These are phyloP conservation scores for Nemoura dubitans DNA, from an alignment of 2,888 invertebrate species.

Conservation along the genomic window DNA sequence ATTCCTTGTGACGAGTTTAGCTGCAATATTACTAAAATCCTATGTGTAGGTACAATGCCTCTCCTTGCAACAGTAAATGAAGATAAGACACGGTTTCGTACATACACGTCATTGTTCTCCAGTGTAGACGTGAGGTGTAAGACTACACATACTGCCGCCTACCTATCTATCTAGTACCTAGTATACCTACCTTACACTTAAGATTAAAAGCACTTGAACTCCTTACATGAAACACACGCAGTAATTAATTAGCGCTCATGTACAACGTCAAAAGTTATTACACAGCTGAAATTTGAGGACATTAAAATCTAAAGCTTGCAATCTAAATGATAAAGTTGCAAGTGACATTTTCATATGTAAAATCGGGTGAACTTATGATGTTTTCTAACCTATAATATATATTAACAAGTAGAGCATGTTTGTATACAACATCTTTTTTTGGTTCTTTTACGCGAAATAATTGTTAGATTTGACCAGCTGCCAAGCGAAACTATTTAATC, in stretches of 20 bases:
- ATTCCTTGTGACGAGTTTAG: slow-evolving; percentile 49
- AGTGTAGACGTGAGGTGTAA: neutral
- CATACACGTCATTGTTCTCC: slow-evolving; percentile 28
- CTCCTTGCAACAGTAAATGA: neutral
- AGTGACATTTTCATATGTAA: neutral
- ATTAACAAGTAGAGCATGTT: neutral
- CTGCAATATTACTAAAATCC: slow-evolving; percentile 45
- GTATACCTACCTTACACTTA: neutral
- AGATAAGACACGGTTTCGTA: slow-evolving; percentile 45
- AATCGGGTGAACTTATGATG: no score
- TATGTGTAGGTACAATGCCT: slow-evolving; percentile 35
- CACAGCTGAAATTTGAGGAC: neutral
- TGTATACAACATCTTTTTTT: neutral
- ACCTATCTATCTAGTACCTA: no score
- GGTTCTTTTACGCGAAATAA: neutral
- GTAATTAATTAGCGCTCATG: slow-evolving; percentile 7
- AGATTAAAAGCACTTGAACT: slow-evolving; percentile 23
- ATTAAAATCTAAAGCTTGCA: neutral
- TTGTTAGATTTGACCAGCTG: neutral
- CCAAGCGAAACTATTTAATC: neutral
- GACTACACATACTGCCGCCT: slow-evolving; percentile 16
- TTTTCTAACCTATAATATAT: no score
- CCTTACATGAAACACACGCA: neutral
- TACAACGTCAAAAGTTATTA: neutral
- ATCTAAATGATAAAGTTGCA: neutral